These are phyloP conservation scores for Sebastes diploproa DNA, from an alignment of 2,797 vertebrate species.

Conservation along the genomic window DNA sequence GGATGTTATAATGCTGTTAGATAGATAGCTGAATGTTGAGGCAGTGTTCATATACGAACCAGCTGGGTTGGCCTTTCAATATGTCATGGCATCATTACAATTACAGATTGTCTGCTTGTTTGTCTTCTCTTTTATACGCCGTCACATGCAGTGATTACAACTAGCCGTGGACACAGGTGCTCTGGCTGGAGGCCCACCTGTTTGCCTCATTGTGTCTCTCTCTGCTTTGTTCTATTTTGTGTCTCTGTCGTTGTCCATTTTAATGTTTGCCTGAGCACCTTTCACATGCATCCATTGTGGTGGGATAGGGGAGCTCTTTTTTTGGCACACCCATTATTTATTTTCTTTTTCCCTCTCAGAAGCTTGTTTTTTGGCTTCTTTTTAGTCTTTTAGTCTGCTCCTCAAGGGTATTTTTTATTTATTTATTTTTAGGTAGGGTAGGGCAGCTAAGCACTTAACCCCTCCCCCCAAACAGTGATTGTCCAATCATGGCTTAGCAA, in stretches of 20 bases:
- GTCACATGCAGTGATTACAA: conserved; percentile 30
- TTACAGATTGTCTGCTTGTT: conserved; percentile 19
- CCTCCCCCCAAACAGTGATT: background rate
- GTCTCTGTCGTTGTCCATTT: conserved; percentile 16
- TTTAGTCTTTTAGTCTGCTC: background rate
- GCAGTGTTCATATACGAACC: background rate
- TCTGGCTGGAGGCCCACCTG: conserved; percentile 40
- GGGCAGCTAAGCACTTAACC: background rate
- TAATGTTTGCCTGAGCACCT: background rate
- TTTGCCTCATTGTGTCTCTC: conserved; percentile 39
- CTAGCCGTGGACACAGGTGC: conserved; percentile 43
- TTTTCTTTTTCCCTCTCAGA: background rate
- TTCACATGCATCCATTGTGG: background rate
- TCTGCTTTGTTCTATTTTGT: conserved; percentile 27
- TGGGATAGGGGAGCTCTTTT: background rate
- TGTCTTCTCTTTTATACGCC: conserved; percentile 22
- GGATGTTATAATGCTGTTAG: background rate
- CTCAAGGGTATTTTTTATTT: background rate
- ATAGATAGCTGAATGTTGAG: background rate
- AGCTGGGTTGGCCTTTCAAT: conserved; percentile 5
- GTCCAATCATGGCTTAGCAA: background rate
- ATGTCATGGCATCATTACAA: conserved; percentile 4
- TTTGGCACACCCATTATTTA: background rate
- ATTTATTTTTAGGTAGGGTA: background rate
- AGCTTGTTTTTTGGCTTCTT: background rate